phyloP scores from a whole-genome alignment of 1,140 invertebrate genomes.

The Zaprionus ghesquierei region DNA sequence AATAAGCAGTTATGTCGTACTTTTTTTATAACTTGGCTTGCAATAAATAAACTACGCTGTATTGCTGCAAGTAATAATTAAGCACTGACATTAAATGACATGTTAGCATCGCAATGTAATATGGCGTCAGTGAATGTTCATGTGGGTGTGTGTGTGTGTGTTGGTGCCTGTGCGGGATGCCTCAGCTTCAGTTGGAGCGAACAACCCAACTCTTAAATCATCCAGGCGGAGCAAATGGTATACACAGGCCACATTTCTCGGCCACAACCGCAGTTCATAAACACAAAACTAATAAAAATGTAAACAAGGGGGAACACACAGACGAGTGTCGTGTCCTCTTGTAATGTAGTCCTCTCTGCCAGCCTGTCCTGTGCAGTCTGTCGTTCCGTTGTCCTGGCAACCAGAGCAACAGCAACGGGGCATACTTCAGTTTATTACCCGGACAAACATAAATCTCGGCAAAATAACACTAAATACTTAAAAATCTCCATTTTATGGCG shows the following conservation, averaged over 20 bases:
- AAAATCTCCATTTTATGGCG: conserved; percentile 79
- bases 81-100: background rate
- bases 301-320: conserved; percentile 52
- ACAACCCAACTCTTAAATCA: conserved; percentile 36
- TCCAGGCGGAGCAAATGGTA: conserved; percentile 34
- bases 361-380: conserved; percentile 1
- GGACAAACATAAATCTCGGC: conserved; percentile 66
- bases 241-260: conserved; percentile 21
- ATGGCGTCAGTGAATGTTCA: background rate
- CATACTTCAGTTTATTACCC: conserved; percentile 64
- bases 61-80: background rate
- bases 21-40: background rate
- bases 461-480: conserved; percentile 79
- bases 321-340: conserved; percentile 14
- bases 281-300: conserved; percentile 78
- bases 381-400: conserved; percentile 25
- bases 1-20: background rate
- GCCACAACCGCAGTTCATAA: conserved; percentile 57
- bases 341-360: background rate
- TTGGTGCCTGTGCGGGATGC: background rate
- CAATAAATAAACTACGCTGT: background rate
- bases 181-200: conserved; percentile 8
- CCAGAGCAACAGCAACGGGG: conserved; percentile 8
- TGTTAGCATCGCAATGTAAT: conserved; percentile 3
- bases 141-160: background rate